A percentile compares a stretch with the other conserved stretches of the same genome.
phyloP scores from a whole-genome alignment of 2,113 vertebrate genomes.

The Cyanoliseus patagonus region DNA sequence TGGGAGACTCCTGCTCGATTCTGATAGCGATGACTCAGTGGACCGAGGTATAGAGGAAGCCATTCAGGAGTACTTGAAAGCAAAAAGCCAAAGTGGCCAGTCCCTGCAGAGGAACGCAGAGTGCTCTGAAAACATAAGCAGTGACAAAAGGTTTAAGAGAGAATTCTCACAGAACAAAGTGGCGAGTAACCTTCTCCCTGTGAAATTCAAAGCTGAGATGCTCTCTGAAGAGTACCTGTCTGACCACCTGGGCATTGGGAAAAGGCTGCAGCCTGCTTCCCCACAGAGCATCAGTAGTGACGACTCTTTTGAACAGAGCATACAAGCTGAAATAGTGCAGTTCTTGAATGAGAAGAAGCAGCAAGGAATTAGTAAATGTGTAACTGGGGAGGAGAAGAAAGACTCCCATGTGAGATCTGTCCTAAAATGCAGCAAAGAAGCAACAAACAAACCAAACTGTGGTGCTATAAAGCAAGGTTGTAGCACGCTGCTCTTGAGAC shows the following conservation, averaged over 20 bases:
- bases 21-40: constrained; percentile 93
- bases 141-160: not conserved
- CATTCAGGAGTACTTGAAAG: constrained; percentile 93
- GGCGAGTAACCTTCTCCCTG: not conserved
- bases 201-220: constrained; percentile 1
- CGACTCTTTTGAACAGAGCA: constrained; percentile 83
- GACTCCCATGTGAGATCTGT: not conserved
- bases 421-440: constrained; percentile 68
- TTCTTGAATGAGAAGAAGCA: constrained; percentile 78
- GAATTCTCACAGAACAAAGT: not conserved
- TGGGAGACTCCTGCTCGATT: constrained; percentile 71
- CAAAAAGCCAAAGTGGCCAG: constrained; percentile 72
- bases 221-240: constrained; percentile 16
- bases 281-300: constrained; percentile 79
- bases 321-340: constrained; percentile 79
- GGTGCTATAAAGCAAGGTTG: constrained; percentile 54
- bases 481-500: constrained; percentile 55
- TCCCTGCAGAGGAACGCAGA: not conserved
- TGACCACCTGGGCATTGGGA: not conserved
- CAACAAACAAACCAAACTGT: not conserved
- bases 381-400: not conserved
- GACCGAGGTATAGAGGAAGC: constrained; percentile 94
- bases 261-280: constrained; percentile 64
- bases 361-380: constrained; percentile 26
- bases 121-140: not conserved